Evolutionary conservation across 2,113 vertebrate species (phyloP).

Genomic region (Natator depressus): DNA sequence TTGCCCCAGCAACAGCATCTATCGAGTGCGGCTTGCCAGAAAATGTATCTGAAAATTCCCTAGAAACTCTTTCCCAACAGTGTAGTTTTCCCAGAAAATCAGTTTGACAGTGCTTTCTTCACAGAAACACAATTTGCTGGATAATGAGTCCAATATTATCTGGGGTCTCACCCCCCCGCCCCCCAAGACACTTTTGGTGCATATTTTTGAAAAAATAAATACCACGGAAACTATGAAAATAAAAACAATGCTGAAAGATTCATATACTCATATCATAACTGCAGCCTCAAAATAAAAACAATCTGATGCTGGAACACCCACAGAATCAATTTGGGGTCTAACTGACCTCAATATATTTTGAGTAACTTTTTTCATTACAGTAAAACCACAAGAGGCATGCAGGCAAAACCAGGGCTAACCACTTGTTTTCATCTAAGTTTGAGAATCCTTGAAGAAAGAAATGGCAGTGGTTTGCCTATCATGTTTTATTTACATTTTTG

Average conservation of each 20-base stretch:
- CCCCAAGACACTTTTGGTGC: neutral
- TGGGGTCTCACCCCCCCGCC: neutral
- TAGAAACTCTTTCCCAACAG: neutral
- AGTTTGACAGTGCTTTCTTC: neutral
- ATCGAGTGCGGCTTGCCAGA: neutral
- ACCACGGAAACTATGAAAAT: neutral
- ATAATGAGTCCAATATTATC: neutral
- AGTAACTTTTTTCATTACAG: too few species aligned
- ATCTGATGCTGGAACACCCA: too few species aligned
- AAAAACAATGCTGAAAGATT: neutral
- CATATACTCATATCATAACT: neutral
- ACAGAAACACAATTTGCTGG: neutral
- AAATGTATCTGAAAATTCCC: neutral
- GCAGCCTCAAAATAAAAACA: neutral
- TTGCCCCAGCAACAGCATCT: neutral
- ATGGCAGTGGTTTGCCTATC: too few species aligned
- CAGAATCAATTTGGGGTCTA: too few species aligned
- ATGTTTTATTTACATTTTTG: too few species aligned
- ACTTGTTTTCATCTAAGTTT: too few species aligned
- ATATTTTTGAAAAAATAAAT: neutral
- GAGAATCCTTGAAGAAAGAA: too few species aligned
- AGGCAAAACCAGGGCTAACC: too few species aligned
- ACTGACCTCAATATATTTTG: too few species aligned
- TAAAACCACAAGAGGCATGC: too few species aligned
- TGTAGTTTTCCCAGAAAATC: neutral